Evolutionary conservation across 37 sponge, comb jelly and placozoan genomes (phyloP).

Genomic region (Hexactinellida sp.): DNA sequence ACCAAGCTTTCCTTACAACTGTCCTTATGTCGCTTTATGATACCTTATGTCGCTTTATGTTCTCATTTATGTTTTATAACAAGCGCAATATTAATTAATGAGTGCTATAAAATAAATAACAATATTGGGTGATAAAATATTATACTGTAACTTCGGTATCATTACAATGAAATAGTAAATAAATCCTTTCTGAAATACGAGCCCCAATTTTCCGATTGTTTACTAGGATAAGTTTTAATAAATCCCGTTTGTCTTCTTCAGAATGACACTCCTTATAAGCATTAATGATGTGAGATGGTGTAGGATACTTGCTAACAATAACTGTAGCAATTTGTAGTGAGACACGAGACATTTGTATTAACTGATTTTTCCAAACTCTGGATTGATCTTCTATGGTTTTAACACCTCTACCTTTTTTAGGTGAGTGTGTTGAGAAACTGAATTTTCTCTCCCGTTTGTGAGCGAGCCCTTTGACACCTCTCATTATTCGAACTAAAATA

Average conservation of each 20-base stretch:
- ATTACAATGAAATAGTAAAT: not conserved
- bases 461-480: not conserved
- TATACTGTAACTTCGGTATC: not conserved
- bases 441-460: not conserved
- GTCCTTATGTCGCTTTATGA: too few relatives aligned
- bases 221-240: not conserved
- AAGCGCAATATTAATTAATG: too few relatives aligned
- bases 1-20: too few relatives aligned
- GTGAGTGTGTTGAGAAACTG: not conserved
- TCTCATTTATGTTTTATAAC: too few relatives aligned
- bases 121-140: too few relatives aligned
- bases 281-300: not conserved
- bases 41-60: too few relatives aligned
- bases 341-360: not conserved
- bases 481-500: not conserved
- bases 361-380: not conserved
- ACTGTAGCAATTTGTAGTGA: not conserved
- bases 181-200: not conserved
- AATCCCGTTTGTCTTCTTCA: not conserved
- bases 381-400: not conserved
- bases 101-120: too few relatives aligned
- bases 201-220: not conserved
- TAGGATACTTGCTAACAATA: not conserved
- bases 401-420: not conserved
- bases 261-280: not conserved